Evolutionary conservation across 2,113 vertebrate species (phyloP), one percentile per base, ranked within the genome.

Genomic region (Anser brachyrhynchus): DNA sequence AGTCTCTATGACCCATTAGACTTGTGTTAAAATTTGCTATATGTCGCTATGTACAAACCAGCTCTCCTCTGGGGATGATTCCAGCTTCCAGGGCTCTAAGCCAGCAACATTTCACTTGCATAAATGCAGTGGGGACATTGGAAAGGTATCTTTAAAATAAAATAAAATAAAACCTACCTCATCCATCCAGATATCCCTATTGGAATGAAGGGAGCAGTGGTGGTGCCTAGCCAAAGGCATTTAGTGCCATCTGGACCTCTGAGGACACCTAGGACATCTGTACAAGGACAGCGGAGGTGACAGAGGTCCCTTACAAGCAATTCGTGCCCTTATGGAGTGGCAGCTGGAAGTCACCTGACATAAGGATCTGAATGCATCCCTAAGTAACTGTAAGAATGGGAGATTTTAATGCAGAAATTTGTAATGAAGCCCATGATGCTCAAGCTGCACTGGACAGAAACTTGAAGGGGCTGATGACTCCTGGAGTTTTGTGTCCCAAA

Each of bases 1-100:
- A 75, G 16, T 0, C 0, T 29, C 37, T 51, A 43, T 58, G 20
- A 33, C 35, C 15, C 0, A 0, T 51, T 57, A 43, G 6, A 33
- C 4, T 39, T 64, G 11, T 5, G 6, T 58, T n/a, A 58, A 81
- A 72, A 39, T 17, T n/a, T 54, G 14, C 13, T 26, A 19, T 43
- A 43, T n/a, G 12, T 19, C 13, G 25, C 35, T 75, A 26, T 1
- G 1, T 43, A 21, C 31, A 41, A 76, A 64, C 3, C 2, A 3
- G 29, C 44, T 62, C 49, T 72, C 58, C 13, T 11, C 9, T 1
- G 1, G 49, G 39, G 29, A 89, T 29, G 87, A 93, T 35, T 70
- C 20, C 66, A 83, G 14, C 25, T 46, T 75, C 23, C 33, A 65
- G 62, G 73, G 69, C 33, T 57, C 9, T 55, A 89, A 73, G 35